Evolutionary conservation across 2,797 vertebrate genomes (phyloP), one percentile per base, ranked within the genome.

Genomic region (Kryptopterus vitreolus): DNA sequence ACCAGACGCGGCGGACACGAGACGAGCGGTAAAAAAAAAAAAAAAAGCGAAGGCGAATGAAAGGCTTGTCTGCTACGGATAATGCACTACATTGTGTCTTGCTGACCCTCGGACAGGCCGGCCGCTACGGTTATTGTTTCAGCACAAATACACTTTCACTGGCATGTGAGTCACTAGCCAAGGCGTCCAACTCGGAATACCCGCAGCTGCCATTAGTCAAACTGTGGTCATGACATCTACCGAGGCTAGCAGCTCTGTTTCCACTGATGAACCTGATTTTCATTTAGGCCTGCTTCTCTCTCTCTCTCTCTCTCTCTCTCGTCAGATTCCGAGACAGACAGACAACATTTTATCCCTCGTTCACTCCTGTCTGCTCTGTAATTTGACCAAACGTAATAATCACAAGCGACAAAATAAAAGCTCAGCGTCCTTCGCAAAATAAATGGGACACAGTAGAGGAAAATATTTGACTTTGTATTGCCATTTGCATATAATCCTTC

Each of bases 141-240:
- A 84, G 85, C 81, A 78, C 81, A 81, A 84, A 85, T 83, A 76
- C 75, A 38, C 86, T 85, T 78, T 84, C 88, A 61, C 83, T 61
- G 68, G 72, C 73, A 85, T 82, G 86, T 93, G 93, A 93, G 82
- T 93, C 91, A 92, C 83, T 26, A 74, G 74, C 83, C 81, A 85
- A 31, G 78, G 83, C 82, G 52, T 69, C 70, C 20, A 52, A 66
- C 77, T 80, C 83, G 35, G 74, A 69, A 70, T 8, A 79, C 88
- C 78, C 72, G 31, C 10, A 74, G 82, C 75, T 75, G 66, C 82
- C 84, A 87, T 91, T 90, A 90, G 89, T 93, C 92, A 92, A 91
- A 90, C 86, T 87, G 92, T 89, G 91, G 89, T 93, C 92, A 92
- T 86, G 52, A 83, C 9, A 33, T 57, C 84, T 71, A 79, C 86